phyloP scores from a whole-genome alignment of 1,140 invertebrate species.

The Temnothorax curvispinosus region DNA sequence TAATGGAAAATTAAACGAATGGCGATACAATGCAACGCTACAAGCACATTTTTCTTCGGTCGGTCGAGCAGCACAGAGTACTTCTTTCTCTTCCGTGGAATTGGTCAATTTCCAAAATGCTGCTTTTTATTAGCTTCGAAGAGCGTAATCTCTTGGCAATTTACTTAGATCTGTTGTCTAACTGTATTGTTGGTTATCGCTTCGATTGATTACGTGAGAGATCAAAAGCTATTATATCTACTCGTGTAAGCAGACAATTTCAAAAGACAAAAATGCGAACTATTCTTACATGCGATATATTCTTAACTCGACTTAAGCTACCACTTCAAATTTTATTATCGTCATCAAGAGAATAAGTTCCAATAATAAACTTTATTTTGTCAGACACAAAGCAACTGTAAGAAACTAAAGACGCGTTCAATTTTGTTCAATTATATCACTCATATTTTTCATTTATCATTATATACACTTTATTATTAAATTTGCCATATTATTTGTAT shows the following conservation, averaged over 20 bases:
- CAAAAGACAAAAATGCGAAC: conserved; percentile 1
- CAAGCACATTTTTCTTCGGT: conserved; percentile 39
- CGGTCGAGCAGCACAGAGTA: conserved; percentile 13
- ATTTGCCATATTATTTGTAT: too few species aligned
- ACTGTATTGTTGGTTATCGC: conserved; percentile 50
- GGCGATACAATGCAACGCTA: conserved; percentile 15
- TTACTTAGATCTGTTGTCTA: conserved; percentile 45
- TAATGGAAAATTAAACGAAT: conserved; percentile 39
- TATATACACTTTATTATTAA: neutral
- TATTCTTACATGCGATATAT: conserved; percentile 15
- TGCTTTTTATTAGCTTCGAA: conserved; percentile 9
- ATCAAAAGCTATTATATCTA: conserved; percentile 33
- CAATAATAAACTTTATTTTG: conserved; percentile 1
- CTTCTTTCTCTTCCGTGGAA: conserved; percentile 15
- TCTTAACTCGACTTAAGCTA: conserved; percentile 12
- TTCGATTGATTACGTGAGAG: conserved; percentile 33
- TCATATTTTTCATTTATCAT: neutral
- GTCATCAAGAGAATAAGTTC: neutral
- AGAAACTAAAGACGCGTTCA: neutral
- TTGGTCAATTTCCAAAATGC: conserved; percentile 66
- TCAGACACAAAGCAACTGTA: neutral
- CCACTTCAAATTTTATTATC: conserved; percentile 27
- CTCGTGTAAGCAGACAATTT: neutral
- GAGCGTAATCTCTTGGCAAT: conserved; percentile 49
- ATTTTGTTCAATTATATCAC: neutral